A percentile compares a stretch with the other conserved stretches of the same genome.
Conservation (phyloP, 2,113 vertebrate species). For the Sardina pilchardus region DNA sequence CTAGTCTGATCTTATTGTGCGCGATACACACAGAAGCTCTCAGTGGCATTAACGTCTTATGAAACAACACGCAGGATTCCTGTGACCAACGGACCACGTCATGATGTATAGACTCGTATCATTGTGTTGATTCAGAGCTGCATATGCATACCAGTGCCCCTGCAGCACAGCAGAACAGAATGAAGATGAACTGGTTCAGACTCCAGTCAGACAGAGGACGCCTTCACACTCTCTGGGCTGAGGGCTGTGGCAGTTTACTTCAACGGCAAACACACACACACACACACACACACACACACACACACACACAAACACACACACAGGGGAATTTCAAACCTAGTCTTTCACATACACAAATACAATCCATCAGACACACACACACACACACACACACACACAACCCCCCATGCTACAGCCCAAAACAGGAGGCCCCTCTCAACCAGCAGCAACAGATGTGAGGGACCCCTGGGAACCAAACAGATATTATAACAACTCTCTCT, state of each 20-base stretch:
- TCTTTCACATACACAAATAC: not conserved
- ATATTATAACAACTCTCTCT: conserved; percentile 57
- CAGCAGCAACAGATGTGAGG: conserved; percentile 60
- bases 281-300: not conserved
- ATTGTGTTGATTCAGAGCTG: too few relatives aligned
- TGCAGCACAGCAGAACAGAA: too few relatives aligned
- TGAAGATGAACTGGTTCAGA: too few relatives aligned
- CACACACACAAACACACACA: not conserved
- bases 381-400: not conserved
- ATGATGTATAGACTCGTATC: too few relatives aligned
- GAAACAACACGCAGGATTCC: too few relatives aligned
- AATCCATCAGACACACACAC: not conserved
- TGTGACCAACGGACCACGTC: too few relatives aligned
- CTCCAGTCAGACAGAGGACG: too few relatives aligned
- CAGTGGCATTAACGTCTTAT: too few relatives aligned
- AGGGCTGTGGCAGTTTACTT: not conserved
- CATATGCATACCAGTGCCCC: too few relatives aligned
- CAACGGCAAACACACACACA: not conserved
- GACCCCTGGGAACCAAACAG: conserved; percentile 60
- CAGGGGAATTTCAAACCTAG: not conserved
- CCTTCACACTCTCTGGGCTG: not conserved
- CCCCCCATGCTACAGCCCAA: not conserved
- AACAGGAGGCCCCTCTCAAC: conserved; percentile 45
- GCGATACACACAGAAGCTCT: too few relatives aligned
- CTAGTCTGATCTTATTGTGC: too few relatives aligned